Evolutionary conservation across 2,113 vertebrate genomes (phyloP).

Genomic region (Microcebus jonahi): DNA sequence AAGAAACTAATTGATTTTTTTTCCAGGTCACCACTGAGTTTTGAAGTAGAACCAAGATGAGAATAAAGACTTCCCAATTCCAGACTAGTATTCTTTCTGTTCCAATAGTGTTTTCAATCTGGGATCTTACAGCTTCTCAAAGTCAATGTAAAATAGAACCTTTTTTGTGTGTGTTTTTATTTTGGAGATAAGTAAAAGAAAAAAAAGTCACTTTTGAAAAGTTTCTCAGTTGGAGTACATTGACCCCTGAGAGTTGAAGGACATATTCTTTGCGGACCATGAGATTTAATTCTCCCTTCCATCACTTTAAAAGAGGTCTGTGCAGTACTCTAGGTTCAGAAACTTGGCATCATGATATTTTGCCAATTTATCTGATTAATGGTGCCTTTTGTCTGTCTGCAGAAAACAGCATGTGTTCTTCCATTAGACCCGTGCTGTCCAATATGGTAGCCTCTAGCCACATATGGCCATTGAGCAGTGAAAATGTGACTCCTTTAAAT

Average conservation of each 20-base stretch:
- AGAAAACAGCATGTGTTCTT: background rate
- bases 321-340: background rate
- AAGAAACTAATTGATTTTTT: background rate
- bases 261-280: background rate
- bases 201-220: background rate
- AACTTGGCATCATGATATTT: background rate
- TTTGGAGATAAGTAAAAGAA: background rate
- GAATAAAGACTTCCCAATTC: slow-evolving; percentile 3
- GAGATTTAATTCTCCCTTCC: background rate
- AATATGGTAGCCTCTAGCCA: background rate
- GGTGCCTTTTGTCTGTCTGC: background rate
- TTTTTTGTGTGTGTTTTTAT: background rate
- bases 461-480: background rate
- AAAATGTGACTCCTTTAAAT: background rate
- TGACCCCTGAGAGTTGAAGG: background rate
- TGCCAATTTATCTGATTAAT: background rate
- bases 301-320: background rate
- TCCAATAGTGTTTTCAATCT: background rate
- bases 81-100: background rate
- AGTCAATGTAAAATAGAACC: background rate
- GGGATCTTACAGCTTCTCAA: background rate
- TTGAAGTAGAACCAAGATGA: background rate
- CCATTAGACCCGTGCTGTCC: background rate
- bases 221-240: background rate
- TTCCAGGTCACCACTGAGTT: background rate